These are phyloP conservation scores for Platypus cylindrus DNA, from an alignment of 2,888 invertebrate species.

Conservation along the genomic window DNA sequence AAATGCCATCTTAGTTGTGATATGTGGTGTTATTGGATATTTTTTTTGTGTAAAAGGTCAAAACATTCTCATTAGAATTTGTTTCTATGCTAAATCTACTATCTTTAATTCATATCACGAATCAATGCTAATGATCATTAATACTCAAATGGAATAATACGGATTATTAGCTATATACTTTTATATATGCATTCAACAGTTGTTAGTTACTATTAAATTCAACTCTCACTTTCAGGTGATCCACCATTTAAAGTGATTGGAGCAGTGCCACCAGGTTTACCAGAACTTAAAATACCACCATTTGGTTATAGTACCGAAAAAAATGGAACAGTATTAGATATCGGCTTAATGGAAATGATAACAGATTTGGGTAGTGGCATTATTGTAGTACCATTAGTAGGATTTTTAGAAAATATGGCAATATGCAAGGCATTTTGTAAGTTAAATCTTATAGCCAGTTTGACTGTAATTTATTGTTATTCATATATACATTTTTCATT, in stretches of 20 bases:
- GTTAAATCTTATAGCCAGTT: too few species aligned
- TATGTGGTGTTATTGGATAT: slow-evolving; percentile 57
- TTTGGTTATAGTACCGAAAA: slow-evolving; percentile 45
- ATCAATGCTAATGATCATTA: too few species aligned
- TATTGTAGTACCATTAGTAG: slow-evolving; percentile 74
- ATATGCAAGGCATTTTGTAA: slow-evolving; percentile 87
- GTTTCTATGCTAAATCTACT: slow-evolving; percentile 1
- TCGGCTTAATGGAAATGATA: slow-evolving; percentile 57
- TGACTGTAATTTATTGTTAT: not conserved
- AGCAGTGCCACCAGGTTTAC: slow-evolving; percentile 63
- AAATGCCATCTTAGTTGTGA: slow-evolving; percentile 70
- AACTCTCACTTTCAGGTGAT: slow-evolving; percentile 9
- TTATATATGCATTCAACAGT: not conserved
- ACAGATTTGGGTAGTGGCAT: slow-evolving; percentile 73
- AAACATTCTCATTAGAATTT: too few species aligned
- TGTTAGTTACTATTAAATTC: not conserved
- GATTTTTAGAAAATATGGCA: slow-evolving; percentile 80
- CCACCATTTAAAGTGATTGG: slow-evolving; percentile 53
- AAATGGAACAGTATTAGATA: slow-evolving; percentile 31
- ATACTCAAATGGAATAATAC: not conserved
- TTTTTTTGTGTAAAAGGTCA: slow-evolving; percentile 39
- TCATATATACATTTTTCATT: not conserved
- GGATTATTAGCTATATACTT: not conserved
- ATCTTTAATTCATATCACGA: too few species aligned
- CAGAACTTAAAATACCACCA: slow-evolving; percentile 50